Evolutionary conservation across 64 coral and sea anemone species (phyloP).

Genomic region (Montipora efflorescens): DNA sequence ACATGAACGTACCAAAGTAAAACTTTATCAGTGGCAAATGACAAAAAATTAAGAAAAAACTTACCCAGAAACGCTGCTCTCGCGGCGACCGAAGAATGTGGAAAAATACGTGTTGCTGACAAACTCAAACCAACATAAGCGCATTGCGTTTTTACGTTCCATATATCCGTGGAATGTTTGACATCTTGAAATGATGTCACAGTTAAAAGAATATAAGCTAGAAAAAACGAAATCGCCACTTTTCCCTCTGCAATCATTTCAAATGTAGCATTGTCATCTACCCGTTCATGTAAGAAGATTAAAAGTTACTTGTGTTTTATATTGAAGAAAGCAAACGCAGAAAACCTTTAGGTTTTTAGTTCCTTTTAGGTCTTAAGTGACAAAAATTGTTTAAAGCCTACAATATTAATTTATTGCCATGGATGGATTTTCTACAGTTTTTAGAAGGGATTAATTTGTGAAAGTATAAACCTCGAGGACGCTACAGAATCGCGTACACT

Average conservation of each 20-base stretch:
- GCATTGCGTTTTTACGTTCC: conserved; percentile 20
- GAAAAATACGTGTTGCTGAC: conserved; percentile 52
- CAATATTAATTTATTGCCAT: too few relatives aligned
- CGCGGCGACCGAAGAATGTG: conserved; percentile 71
- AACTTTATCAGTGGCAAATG: too few relatives aligned
- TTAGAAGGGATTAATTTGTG: neutral
- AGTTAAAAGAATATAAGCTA: conserved; percentile 60
- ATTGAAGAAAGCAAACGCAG: too few relatives aligned
- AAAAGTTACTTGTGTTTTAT: neutral
- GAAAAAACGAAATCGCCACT: conserved; percentile 40
- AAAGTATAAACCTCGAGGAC: neutral
- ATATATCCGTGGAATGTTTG: neutral
- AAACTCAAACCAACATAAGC: conserved; percentile 39
- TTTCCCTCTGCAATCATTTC: conserved; percentile 59
- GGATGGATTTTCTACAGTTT: neutral
- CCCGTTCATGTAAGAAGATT: neutral
- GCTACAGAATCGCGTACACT: neutral
- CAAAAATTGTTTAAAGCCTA: too few relatives aligned
- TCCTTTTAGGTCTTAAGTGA: too few relatives aligned
- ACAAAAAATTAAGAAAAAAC: too few relatives aligned
- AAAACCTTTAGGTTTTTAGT: too few relatives aligned
- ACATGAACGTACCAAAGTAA: too few relatives aligned
- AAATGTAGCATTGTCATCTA: neutral
- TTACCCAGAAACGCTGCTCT: conserved; percentile 54
- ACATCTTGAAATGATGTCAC: conserved; percentile 48